phyloP scores from a whole-genome alignment of 2,888 invertebrate species.

The Julus scandinavius region DNA sequence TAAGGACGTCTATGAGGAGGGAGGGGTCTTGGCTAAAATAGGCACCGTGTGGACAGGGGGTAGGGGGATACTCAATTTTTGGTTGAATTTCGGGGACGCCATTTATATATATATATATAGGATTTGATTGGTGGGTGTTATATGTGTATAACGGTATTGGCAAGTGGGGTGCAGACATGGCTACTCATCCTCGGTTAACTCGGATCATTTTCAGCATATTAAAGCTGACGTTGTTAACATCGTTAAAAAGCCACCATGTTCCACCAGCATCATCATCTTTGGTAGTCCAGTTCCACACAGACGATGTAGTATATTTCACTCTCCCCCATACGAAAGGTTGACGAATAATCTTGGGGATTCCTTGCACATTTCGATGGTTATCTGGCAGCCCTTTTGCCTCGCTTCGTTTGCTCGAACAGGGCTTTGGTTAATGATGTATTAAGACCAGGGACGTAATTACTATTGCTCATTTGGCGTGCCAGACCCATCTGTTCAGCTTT shows the following conservation, averaged over 20 bases:
- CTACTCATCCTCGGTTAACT: conserved; percentile 13
- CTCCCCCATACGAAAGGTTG: no score
- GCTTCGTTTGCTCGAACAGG: conserved; percentile 61
- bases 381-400: conserved; percentile 57
- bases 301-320: neutral
- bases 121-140: no score
- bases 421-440: conserved; percentile 62
- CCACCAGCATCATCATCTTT: neutral
- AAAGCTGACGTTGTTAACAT: conserved; percentile 33
- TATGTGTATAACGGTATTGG: neutral
- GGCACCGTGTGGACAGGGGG: no score
- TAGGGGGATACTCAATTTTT: no score
- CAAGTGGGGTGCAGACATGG: conserved; percentile 6
- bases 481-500: conserved; percentile 57
- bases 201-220: conserved; percentile 43
- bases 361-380: conserved; percentile 56
- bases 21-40: no score
- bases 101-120: no score
- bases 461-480: conserved; percentile 53
- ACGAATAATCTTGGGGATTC: conserved; percentile 12
- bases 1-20: no score
- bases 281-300: neutral
- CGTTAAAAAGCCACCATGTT: conserved; percentile 41
- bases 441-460: conserved; percentile 54
- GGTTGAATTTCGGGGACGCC: no score